Base-by-base conservation (phyloP, 2,113 vertebrate species). In the Mobula birostris region DNA sequence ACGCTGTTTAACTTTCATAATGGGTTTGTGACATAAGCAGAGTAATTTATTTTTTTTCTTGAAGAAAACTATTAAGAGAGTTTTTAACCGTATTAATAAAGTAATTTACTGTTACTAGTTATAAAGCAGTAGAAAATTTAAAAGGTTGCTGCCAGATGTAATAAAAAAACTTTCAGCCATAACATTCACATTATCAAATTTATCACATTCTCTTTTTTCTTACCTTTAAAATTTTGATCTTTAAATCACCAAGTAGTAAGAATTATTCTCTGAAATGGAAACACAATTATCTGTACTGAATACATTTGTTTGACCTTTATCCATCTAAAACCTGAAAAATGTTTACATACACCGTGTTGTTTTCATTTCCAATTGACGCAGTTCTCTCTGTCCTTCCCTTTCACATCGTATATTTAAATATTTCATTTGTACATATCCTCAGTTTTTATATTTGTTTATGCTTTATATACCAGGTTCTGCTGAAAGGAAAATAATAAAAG, bases 221-320 rank as follows among this genome's bases (percentile, higher is more conserved):
- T 79, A 15, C 32, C 15, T 32, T 14, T 32, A 32, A 36, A 79
- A 79, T n/a, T 79, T n/a, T 78, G 27, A 97, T 95, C 92, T 70
- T 96, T 96, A 96, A 96, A 95, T 96, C 95, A 96, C 95, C 97
- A 95, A 79, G n/a, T n/a, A 78, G 27, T 77, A 77, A 78, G 77
- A 79, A 32, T 12, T 36, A 36, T 79, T 32, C n/a, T 12, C n/a
- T 79, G n/a, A 14, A 12, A 11, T 36, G 77, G n/a, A 79, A 79
- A 14, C 9, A 79, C 77, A n/a, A 11, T 32, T 1, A 12, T 78
- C 77, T 79, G 77, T 32, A 32, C 14, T 79, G 77, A 79, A 32
- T 32, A 32, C 77, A 32, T 79, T 36, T 79, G 11, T 36, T 11
- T 79, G 12, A 15, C 27, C 7, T 14, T 79, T 14, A 79, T 32